phyloP scores from a whole-genome alignment of 2,888 invertebrate genomes.

The Leptopilina myrica region DNA sequence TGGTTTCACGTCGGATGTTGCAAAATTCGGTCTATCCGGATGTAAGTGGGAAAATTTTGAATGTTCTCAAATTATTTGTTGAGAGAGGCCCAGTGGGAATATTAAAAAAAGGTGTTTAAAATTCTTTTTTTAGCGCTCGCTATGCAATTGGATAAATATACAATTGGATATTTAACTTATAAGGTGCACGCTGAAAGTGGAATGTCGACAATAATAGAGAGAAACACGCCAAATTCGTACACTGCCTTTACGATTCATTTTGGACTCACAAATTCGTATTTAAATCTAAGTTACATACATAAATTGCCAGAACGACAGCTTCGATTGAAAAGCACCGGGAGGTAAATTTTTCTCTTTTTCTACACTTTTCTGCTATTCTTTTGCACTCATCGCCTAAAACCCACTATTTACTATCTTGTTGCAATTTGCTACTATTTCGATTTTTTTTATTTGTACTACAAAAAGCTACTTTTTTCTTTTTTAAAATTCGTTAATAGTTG shows the following conservation, averaged over 20 bases:
- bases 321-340: constrained; percentile 80
- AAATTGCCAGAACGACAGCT: constrained; percentile 89
- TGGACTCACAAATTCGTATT: constrained; percentile 88
- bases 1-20: constrained; percentile 87
- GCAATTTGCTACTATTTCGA: too few relatives aligned
- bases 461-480: too few relatives aligned
- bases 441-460: too few relatives aligned
- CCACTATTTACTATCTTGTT: neutral
- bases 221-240: constrained; percentile 80
- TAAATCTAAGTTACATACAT: constrained; percentile 86
- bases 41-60: constrained; percentile 76
- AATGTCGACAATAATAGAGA: constrained; percentile 89
- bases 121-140: constrained; percentile 82
- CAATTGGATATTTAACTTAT: constrained; percentile 92
- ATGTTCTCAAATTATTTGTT: constrained; percentile 9
- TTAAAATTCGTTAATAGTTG: too few relatives aligned
- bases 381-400: too few relatives aligned
- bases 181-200: constrained; percentile 82
- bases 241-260: constrained; percentile 83
- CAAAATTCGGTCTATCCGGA: constrained; percentile 86
- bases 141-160: constrained; percentile 90
- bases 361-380: too few relatives aligned
- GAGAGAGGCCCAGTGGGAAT: too few relatives aligned
- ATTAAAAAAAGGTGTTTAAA: neutral
- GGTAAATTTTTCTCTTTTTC: neutral